Base-by-base conservation (phyloP, 1,140 invertebrate genomes). In the Calycopis cecrops region DNA sequence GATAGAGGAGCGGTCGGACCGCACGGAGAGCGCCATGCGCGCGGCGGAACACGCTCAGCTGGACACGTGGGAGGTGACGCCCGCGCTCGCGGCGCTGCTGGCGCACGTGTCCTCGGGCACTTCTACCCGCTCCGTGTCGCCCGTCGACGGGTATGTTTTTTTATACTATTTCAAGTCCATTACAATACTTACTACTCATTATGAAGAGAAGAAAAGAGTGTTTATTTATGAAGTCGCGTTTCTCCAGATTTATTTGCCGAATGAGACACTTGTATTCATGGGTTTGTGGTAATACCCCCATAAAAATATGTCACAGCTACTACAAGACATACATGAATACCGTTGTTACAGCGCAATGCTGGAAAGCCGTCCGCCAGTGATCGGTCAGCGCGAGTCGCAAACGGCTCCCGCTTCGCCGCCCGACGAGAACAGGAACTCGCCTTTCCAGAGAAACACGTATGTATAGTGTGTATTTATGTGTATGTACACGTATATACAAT, bases 91-190 rank as follows among this genome's bases (percentile, higher is more conserved):
- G 16, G 79, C 75, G 11, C 59, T 85, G 40, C 61, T 84, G 9
- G 80, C 80, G 7, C 65, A 71, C 60, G 80, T 86, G 9, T 86
- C 83, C 44, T 85, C 82, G 3, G 87, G 87, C 14, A 85, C 85
- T 28, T 85, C 79, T 53, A 88, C 87, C 0, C 63, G 87, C 53
- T 85, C 83, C 38, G 87, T 88, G 12, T 88, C 87, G 17, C 87
- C 85, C 7, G 76, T 80, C n/a, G 80, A 85, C 62, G 77, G 76
- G 86, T 84, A 49, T n/a, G 40, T 47, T 1, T 47, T 14, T 3
- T 47, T 38, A 4, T 9, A n/a, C 12, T n/a, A n/a, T n/a, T n/a
- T n/a, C n/a, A n/a, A n/a, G n/a, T n/a, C n/a, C n/a, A n/a, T n/a
- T n/a, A n/a, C n/a, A n/a, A n/a, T n/a, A n/a, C n/a, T n/a, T n/a